Conservation (phyloP, 64 coral and sea anemone species). For the Orbicella faveolata region DNA sequence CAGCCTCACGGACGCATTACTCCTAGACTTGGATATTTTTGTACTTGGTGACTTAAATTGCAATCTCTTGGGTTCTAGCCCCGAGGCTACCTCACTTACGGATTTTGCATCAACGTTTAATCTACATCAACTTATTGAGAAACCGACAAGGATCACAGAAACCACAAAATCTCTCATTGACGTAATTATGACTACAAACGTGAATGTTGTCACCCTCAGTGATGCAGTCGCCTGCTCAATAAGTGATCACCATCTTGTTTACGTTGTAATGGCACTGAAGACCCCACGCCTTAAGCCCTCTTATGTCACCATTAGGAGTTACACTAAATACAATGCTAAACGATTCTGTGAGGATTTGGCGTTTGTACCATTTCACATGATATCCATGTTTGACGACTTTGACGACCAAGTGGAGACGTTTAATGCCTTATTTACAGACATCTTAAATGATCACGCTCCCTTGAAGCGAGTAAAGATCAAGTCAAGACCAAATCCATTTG, state of each 20-base stretch:
- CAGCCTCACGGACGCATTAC: not conserved
- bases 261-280: slow-evolving; percentile 40
- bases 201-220: slow-evolving; percentile 28
- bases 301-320: slow-evolving; percentile 57
- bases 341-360: slow-evolving; percentile 52
- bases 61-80: not conserved
- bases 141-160: slow-evolving; percentile 41
- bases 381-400: slow-evolving; percentile 58
- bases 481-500: slow-evolving; percentile 29
- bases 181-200: slow-evolving; percentile 54
- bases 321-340: slow-evolving; percentile 37
- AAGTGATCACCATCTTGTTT: slow-evolving; percentile 61
- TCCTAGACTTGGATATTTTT: not conserved
- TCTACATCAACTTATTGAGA: slow-evolving; percentile 35
- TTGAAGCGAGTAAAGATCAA: slow-evolving; percentile 48
- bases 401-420: slow-evolving; percentile 55
- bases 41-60: slow-evolving; percentile 7
- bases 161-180: slow-evolving; percentile 59
- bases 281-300: slow-evolving; percentile 29
- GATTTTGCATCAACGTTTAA: slow-evolving; percentile 45
- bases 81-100: slow-evolving; percentile 1
- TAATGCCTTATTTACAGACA: slow-evolving; percentile 44
- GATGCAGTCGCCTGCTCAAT: slow-evolving; percentile 46
- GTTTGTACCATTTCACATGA: slow-evolving; percentile 51
- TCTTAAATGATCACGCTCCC: slow-evolving; percentile 41